Conservation (phyloP, 2,113 vertebrate species). For the Dasypus novemcinctus region DNA sequence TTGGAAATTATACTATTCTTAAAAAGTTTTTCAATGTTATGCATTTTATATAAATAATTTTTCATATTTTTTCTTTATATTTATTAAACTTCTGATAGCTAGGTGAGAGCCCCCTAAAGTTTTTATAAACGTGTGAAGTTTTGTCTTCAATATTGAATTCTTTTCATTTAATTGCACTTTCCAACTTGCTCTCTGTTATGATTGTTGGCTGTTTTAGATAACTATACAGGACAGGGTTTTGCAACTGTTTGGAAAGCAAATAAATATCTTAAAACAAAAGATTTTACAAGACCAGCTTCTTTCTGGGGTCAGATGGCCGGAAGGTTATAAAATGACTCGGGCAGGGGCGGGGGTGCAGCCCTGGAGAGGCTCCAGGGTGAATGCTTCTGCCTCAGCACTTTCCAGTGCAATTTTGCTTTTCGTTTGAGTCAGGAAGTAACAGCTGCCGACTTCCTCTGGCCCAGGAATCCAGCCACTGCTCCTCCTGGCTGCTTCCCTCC, state of each 20-base stretch:
- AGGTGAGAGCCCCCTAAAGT: neutral
- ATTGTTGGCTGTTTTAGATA: neutral
- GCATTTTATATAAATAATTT: neutral
- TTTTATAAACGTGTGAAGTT: neutral
- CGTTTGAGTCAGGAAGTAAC: constrained; percentile 47
- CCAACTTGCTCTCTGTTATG: neutral
- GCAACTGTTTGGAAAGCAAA: neutral
- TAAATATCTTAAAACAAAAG: neutral
- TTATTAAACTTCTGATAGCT: neutral
- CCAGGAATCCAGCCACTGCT: constrained; percentile 27
- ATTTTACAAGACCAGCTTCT: neutral
- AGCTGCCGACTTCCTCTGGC: constrained; percentile 41
- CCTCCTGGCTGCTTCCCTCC: neutral
- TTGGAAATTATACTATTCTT: neutral
- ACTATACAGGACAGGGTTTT: neutral
- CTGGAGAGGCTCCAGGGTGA: neutral
- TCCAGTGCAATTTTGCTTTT: constrained; percentile 41
- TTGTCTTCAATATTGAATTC: neutral
- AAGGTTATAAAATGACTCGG: neutral
- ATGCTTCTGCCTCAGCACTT: constrained; percentile 44
- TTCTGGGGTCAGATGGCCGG: neutral
- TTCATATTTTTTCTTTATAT: neutral
- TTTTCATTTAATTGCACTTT: neutral
- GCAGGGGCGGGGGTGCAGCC: neutral
- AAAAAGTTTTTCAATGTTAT: neutral